These are phyloP conservation scores for Peromyscus polionotus DNA, from an alignment of 2,113 vertebrate genomes.

Conservation along the genomic window DNA sequence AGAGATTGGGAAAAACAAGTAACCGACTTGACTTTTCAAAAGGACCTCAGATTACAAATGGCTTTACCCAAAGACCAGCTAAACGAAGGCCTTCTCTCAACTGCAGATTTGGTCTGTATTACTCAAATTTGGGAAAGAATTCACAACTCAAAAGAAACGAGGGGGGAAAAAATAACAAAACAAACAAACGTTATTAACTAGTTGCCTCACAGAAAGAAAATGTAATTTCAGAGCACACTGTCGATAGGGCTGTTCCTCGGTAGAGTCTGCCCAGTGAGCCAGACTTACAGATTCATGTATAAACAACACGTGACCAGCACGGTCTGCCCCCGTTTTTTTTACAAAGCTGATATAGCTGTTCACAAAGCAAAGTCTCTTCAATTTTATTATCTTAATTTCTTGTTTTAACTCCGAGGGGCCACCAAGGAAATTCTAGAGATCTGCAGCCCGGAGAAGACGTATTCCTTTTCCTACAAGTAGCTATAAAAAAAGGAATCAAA, in stretches of 20 bases:
- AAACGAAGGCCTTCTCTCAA: neutral
- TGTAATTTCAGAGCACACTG: neutral
- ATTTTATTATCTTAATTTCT: neutral
- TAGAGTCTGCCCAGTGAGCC: neutral
- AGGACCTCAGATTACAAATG: neutral
- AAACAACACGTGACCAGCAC: conserved; percentile 70
- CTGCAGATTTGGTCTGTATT: neutral
- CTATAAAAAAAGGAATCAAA: neutral
- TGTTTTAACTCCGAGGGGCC: neutral
- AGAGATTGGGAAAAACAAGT: neutral
- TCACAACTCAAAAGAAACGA: neutral
- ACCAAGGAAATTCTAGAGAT: neutral
- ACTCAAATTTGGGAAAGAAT: conserved; percentile 7
- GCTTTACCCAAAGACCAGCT: neutral
- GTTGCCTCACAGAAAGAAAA: neutral
- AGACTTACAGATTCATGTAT: conserved; percentile 28
- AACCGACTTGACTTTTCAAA: neutral
- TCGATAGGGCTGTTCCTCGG: neutral
- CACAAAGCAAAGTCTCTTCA: neutral
- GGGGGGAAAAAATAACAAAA: too few relatives aligned
- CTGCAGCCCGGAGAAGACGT: rapidly evolving
- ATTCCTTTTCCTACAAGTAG: neutral
- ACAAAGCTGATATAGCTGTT: neutral
- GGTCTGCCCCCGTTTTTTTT: neutral
- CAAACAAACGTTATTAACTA: neutral